phyloP scores from a whole-genome alignment of 2,113 vertebrate species.

The Nipponia nippon region DNA sequence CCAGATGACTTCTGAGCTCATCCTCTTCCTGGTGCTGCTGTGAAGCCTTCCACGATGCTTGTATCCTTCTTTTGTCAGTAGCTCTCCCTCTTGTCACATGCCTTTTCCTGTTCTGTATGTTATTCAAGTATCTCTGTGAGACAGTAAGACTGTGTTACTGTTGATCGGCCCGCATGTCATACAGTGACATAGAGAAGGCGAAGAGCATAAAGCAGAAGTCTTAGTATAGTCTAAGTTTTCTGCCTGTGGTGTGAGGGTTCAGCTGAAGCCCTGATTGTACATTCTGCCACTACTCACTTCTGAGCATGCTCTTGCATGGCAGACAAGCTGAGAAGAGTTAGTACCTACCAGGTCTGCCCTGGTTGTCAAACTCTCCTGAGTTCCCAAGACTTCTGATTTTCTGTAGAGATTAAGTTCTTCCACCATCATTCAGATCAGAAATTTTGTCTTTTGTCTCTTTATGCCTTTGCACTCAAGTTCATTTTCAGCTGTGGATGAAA shows the following conservation, averaged over 20 bases:
- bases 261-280: neutral
- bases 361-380: neutral
- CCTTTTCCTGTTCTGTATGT: neutral
- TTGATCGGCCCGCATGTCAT: too few relatives aligned
- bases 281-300: neutral
- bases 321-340: neutral
- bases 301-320: neutral
- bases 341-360: neutral
- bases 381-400: neutral
- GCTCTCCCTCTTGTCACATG: neutral
- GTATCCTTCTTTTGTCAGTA: neutral
- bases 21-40: neutral
- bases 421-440: neutral
- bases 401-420: neutral
- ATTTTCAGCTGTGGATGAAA: neutral
- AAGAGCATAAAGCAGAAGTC: neutral
- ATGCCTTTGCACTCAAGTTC: neutral
- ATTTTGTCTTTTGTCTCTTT: neutral
- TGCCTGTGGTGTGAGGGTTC: neutral
- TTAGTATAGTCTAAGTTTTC: neutral
- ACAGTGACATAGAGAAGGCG: neutral
- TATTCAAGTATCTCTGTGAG: neutral
- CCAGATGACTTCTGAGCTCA: neutral
- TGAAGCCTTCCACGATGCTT: neutral
- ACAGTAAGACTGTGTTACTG: too few relatives aligned